These are phyloP conservation scores for Chaetophractus vellerosus DNA, from an alignment of 2,797 vertebrate genomes.

Conservation along the genomic window DNA sequence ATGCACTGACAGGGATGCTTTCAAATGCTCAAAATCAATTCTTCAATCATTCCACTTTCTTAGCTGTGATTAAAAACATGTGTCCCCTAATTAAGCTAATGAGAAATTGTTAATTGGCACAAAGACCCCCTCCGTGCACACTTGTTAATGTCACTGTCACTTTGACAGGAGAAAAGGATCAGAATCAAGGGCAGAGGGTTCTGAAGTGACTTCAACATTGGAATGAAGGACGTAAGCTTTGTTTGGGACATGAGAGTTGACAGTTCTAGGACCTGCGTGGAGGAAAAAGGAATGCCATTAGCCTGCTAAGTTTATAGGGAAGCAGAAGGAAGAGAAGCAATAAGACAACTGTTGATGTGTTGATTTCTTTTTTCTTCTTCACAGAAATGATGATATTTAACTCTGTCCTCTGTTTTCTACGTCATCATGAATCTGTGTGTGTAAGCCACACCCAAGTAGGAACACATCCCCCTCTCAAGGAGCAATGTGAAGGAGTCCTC, in stretches of 20 bases:
- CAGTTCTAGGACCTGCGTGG: not conserved
- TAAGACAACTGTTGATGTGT: not conserved
- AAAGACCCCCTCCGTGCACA: conserved; percentile 87
- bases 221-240: conserved; percentile 62
- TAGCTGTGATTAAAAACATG: conserved; percentile 94
- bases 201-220: conserved; percentile 56
- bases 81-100: conserved; percentile 95
- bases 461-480: not conserved
- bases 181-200: conserved; percentile 89
- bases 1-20: conserved; percentile 84
- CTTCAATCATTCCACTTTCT: conserved; percentile 90
- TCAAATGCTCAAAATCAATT: conserved; percentile 90
- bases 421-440: not conserved
- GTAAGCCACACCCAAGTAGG: not conserved
- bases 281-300: not conserved
- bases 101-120: conserved; percentile 93
- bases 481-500: not conserved
- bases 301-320: not conserved
- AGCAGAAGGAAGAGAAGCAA: not conserved
- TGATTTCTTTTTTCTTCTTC: conserved; percentile 58
- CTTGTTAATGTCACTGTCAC: conserved; percentile 92
- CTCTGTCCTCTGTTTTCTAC: conserved; percentile 6
- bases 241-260: not conserved
- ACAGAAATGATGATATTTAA: not conserved
- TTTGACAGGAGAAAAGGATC: conserved; percentile 89